phyloP scores from a whole-genome alignment of 2,797 vertebrate genomes.

The Tapirus indicus region DNA sequence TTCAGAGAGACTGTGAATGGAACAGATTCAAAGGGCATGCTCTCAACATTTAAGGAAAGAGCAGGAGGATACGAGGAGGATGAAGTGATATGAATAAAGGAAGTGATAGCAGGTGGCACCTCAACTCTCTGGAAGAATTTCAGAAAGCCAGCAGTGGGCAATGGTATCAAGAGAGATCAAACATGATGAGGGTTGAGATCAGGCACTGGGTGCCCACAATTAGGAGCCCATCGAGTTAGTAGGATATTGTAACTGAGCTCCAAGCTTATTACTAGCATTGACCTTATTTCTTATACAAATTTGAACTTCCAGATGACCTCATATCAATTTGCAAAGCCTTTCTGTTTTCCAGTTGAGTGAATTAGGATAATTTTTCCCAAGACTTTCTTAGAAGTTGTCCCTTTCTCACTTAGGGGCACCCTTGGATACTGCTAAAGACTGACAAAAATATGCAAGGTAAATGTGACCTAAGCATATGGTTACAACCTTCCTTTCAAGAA shows the following conservation, averaged over 20 bases:
- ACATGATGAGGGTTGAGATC: rapidly evolving
- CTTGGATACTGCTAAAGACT: not conserved
- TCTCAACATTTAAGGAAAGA: not conserved
- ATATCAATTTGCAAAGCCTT: not conserved
- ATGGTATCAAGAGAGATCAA: too few relatives aligned
- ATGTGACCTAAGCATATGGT: not conserved
- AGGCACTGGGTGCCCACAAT: not conserved
- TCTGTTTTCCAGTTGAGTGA: not conserved
- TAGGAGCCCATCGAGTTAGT: rapidly evolving
- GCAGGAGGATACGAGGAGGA: not conserved
- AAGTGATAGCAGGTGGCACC: not conserved
- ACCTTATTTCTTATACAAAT: not conserved
- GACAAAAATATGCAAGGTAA: not conserved
- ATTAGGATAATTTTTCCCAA: not conserved
- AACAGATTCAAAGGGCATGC: not conserved
- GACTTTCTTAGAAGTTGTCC: not conserved
- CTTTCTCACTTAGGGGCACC: not conserved
- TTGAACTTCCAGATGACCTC: not conserved
- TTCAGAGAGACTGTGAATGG: not conserved
- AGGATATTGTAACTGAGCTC: not conserved
- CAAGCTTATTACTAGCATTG: not conserved
- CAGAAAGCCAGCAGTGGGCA: rapidly evolving
- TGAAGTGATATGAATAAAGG: not conserved
- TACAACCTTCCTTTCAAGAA: not conserved
- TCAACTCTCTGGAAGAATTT: not conserved